phyloP scores from a whole-genome alignment of 2,113 vertebrate genomes.

The Pelecanus crispus region DNA sequence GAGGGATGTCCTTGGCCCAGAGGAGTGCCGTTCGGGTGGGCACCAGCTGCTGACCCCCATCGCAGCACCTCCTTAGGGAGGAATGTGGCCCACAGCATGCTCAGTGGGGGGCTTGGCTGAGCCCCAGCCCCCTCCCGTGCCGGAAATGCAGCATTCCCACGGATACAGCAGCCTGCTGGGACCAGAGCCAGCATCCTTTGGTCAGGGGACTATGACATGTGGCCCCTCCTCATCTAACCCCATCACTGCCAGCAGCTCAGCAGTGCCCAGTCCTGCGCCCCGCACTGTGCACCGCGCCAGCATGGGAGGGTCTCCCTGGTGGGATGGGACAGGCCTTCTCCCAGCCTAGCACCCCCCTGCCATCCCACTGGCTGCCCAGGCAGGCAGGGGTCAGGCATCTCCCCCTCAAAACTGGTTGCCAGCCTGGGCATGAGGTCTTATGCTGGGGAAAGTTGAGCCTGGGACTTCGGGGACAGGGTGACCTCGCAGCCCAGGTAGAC shows the following conservation, averaged over 20 bases:
- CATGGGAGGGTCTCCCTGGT: not conserved
- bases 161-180: not conserved
- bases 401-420: not conserved
- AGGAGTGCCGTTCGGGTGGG: fast-evolving
- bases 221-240: not conserved
- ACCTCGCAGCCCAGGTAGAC: not conserved
- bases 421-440: not conserved
- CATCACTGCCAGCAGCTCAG: not conserved
- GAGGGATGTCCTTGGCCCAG: not conserved
- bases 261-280: not conserved
- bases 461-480: not conserved
- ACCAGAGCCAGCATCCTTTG: not conserved
- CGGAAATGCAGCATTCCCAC: not conserved
- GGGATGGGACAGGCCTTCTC: fast-evolving
- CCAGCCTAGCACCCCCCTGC: not conserved
- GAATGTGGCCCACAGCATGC: not conserved
- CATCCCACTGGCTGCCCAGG: not conserved
- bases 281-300: fast-evolving
- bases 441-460: not conserved
- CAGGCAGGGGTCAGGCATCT: fast-evolving
- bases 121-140: not conserved
- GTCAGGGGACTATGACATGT: fast-evolving
- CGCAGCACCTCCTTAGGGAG: fast-evolving
- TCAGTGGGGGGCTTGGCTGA: not conserved
- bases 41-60: not conserved